A percentile compares a stretch with the other conserved stretches of the same genome.
phyloP scores from a whole-genome alignment of 2,888 invertebrate genomes.

The Lithophane socia region DNA sequence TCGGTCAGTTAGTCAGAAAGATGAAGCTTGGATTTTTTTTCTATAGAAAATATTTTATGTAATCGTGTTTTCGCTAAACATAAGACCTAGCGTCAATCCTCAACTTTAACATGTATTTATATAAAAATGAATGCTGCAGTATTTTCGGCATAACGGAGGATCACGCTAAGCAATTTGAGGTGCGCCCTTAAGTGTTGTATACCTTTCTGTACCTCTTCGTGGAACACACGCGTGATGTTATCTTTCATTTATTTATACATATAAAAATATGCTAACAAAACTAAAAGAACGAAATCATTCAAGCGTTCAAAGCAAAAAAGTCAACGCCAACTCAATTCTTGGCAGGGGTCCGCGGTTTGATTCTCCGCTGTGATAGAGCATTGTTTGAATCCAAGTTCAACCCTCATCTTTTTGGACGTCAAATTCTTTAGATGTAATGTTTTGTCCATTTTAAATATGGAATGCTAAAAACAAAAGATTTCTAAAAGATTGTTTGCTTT shows the following conservation, averaged over 20 bases:
- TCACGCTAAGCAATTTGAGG: too few species aligned
- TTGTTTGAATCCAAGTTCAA: constrained; percentile 12
- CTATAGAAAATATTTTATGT: too few species aligned
- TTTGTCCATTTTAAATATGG: not conserved
- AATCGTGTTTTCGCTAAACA: too few species aligned
- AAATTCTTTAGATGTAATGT: constrained; percentile 27
- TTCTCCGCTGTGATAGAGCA: constrained; percentile 47
- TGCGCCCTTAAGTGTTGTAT: too few species aligned
- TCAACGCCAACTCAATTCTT: constrained; percentile 34
- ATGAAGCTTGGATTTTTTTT: too few species aligned
- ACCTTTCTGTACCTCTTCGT: too few species aligned
- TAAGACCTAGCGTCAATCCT: too few species aligned
- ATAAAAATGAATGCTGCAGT: too few species aligned
- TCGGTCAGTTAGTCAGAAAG: too few species aligned
- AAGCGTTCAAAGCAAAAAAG: constrained; percentile 25
- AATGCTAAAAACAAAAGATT: constrained; percentile 10
- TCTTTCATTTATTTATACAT: not conserved
- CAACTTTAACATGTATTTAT: too few species aligned
- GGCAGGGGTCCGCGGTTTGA: constrained; percentile 55
- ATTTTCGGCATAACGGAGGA: too few species aligned
- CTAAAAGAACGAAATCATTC: constrained; percentile 2
- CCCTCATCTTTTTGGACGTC: constrained; percentile 44
- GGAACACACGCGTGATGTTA: not conserved
- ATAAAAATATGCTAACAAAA: constrained; percentile 8
- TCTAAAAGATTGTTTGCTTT: not conserved